Evolutionary conservation across 2,113 vertebrate genomes (phyloP), one percentile per base, ranked within the genome.

Genomic region (Phaethornis superciliosus): DNA sequence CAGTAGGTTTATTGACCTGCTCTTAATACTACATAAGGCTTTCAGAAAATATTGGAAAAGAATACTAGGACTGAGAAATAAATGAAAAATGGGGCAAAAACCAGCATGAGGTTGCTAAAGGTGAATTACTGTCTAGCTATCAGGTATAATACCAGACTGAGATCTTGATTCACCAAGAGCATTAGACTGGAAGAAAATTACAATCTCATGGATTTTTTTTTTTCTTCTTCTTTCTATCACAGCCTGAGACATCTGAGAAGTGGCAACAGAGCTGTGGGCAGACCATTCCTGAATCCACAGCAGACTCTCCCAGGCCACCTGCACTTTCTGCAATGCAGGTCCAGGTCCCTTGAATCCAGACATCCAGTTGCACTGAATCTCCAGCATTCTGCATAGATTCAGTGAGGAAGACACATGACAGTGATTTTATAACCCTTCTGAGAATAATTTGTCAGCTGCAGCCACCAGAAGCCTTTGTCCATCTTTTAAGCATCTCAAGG

Each of bases 251-350:
- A 85, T 21, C 40, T 44, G 33, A 74, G 42, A 74, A 15, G 12
- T 2, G 1, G 7, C 9, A 79, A 58, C 3, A 20, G 51, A 77
- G 52, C 32, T 9, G 2, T 5, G 12, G 32, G 22, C 33, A 85
- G 47, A 27, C 30, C 13, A 47, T 40, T 88, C 42, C 46, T 4
- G 9, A 64, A 32, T 30, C 49, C 60, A 71, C 0, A 2, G 5
- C 15, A 59, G 51, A 22, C 15, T 33, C 40, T 75, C 30, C 24
- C 23, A 24, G 69, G 60, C n/a, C 24, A 90, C 44, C 35, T 79
- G 56, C 44, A 64, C 54, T 27, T 93, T 49, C 88, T 96, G 92
- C 86, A 95, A 21, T 81, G 77, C 89, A 89, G 74, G 65, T 85
- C 51, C 33, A 54, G 23, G 47, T 52, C n/a, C 30, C 7, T 69